A percentile compares a stretch with the other conserved stretches of the same genome.
Conservation (phyloP, 2,797 vertebrate genomes). For the Salmo trutta region DNA sequence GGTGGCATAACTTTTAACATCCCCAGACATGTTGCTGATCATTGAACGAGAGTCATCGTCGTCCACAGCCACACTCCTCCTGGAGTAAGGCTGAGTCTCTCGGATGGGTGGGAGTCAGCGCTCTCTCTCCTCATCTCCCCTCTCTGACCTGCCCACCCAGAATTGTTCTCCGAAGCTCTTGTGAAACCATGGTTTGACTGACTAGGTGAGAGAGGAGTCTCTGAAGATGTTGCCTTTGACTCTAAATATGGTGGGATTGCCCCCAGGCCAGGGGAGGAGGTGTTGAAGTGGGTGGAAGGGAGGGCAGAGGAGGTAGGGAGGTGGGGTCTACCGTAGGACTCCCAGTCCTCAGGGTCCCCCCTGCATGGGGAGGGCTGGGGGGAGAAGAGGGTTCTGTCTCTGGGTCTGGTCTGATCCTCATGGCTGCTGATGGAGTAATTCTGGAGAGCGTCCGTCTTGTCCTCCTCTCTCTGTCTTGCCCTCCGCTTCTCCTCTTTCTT, state of each 20-base stretch:
- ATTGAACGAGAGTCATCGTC: slow-evolving; percentile 74
- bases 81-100: slow-evolving; percentile 60
- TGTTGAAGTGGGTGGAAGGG: slow-evolving; percentile 65
- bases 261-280: slow-evolving; percentile 77
- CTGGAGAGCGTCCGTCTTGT: slow-evolving; percentile 69
- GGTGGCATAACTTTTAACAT: slow-evolving; percentile 67
- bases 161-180: slow-evolving; percentile 83
- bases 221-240: slow-evolving; percentile 92
- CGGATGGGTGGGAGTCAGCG: slow-evolving; percentile 37
- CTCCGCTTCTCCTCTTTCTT: slow-evolving; percentile 14
- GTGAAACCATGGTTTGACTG: slow-evolving; percentile 85
- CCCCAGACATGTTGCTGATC: slow-evolving; percentile 74
- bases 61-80: slow-evolving; percentile 66
- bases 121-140: slow-evolving; percentile 61
- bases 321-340: slow-evolving; percentile 24
- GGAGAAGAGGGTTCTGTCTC: slow-evolving; percentile 41
- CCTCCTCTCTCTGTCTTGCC: slow-evolving; percentile 6
- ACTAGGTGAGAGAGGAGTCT: slow-evolving; percentile 80
- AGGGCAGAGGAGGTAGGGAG: slow-evolving; percentile 60
- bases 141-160: slow-evolving; percentile 53
- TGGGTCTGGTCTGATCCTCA: slow-evolving; percentile 48
- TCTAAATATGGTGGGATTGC: slow-evolving; percentile 85
- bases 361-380: slow-evolving; percentile 44
- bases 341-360: slow-evolving; percentile 58
- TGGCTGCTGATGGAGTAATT: slow-evolving; percentile 70